These are phyloP conservation scores for Mellivora capensis DNA, from an alignment of 2,113 vertebrate genomes.

Conservation along the genomic window DNA sequence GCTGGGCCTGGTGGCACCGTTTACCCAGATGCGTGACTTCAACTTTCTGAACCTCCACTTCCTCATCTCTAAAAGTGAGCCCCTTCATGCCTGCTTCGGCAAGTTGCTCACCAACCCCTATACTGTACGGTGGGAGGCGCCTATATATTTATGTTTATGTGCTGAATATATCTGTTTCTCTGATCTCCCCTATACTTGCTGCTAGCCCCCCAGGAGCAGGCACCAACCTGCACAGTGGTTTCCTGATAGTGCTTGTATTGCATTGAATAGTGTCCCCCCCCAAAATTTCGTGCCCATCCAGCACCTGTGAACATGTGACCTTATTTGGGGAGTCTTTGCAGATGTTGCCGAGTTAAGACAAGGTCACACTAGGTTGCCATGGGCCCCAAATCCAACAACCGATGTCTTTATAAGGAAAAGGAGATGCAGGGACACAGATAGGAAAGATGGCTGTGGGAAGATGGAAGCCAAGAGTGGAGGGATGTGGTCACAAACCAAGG, in stretches of 20 bases:
- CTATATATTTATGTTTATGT: not conserved
- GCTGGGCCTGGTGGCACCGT: not conserved
- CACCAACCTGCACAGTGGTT: no score
- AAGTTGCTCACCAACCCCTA: no score
- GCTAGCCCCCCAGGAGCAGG: not conserved
- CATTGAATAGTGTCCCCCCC: no score
- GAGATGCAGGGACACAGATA: not conserved
- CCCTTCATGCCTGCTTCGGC: accelerated
- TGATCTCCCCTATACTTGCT: not conserved
- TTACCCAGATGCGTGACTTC: not conserved
- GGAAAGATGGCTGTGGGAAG: accelerated
- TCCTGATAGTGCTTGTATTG: not conserved
- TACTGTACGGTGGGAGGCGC: accelerated
- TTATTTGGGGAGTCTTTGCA: not conserved
- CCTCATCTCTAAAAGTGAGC: not conserved
- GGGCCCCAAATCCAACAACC: no score
- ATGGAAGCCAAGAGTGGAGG: not conserved
- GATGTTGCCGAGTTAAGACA: not conserved
- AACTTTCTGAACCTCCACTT: not conserved
- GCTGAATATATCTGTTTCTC: not conserved
- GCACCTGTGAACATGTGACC: not conserved
- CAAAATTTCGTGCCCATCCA: not conserved
- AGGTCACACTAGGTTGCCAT: not conserved
- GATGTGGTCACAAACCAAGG: not conserved
- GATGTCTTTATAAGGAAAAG: not conserved